Evolutionary conservation across 1,140 invertebrate species (phyloP).

Genomic region (Aporrectodea caliginosa): DNA sequence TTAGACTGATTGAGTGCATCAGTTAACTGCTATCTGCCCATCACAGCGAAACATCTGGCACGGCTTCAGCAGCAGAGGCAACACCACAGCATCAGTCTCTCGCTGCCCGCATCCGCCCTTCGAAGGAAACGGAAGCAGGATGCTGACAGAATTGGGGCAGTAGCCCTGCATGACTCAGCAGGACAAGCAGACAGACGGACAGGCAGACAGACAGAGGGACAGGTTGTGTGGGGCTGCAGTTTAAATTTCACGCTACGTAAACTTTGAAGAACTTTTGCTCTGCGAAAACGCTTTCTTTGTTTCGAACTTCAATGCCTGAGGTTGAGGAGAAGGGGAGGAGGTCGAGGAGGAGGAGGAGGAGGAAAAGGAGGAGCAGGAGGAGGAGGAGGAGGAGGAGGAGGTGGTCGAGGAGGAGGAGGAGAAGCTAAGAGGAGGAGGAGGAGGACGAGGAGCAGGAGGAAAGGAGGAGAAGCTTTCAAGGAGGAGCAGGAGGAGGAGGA

Average conservation of each 20-base stretch:
- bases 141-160: too few relatives aligned
- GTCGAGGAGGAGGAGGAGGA: background rate
- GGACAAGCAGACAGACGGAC: too few relatives aligned
- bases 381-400: conserved; percentile 66
- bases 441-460: conserved; percentile 52
- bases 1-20: too few relatives aligned
- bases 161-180: too few relatives aligned
- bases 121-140: too few relatives aligned
- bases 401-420: conserved; percentile 71
- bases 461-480: background rate
- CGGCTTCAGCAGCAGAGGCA: too few relatives aligned
- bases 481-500: background rate
- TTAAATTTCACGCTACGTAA: background rate
- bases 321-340: background rate
- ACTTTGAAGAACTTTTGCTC: background rate
- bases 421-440: too few relatives aligned
- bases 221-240: background rate
- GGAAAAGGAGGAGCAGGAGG: conserved; percentile 10
- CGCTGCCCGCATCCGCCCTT: too few relatives aligned
- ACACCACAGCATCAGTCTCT: too few relatives aligned
- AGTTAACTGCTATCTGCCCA: too few relatives aligned
- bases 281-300: background rate
- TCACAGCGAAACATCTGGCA: too few relatives aligned
- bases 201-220: background rate
- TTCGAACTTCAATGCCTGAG: background rate